Base-by-base conservation (phyloP, 2,113 vertebrate species). In the Corythornis vintsioides region DNA sequence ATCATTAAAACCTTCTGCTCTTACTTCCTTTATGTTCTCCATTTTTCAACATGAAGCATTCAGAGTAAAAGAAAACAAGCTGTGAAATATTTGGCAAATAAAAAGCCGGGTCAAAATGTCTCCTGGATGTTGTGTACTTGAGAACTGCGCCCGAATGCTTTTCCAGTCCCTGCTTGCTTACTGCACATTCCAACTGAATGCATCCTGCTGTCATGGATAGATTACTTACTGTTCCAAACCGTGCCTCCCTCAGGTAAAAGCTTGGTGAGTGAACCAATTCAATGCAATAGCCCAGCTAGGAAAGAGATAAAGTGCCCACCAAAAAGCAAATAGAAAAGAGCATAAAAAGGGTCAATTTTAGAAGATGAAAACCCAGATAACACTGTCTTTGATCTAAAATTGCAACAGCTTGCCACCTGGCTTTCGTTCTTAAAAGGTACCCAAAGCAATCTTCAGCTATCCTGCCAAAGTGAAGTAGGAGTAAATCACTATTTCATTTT, bases 21-120 rank as follows among this genome's bases (percentile, higher is more conserved):
- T 87, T 78, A 9, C 35, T 69, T 79, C 53, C n/a, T 67, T 92
- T 66, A 59, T n/a, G 11, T 56, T 81, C 40, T 57, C 14, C 8
- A 43, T 83, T 85, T 89, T 88, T 80, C 67, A 84, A 85, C 18
- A 79, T 2, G 24, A 89, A 85, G 19, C 67, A 87, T 43, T 87
- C 50, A 56, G 82, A 76, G 81, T 28, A 69, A 89, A 93, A 82
- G 65, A 64, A 93, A 94, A 81, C 52, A 92, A 94, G n/a, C 43
- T 57, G 29, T 69, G n/a, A 93, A 89, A 89, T 11, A 31, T 83
- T 66, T 76, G 20, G 55, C 55, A 94, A 92, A 76, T 57, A 79
- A 69, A 88, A 87, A 63, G n/a, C 20, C 3, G 4, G 21, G 48
- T 87, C 55, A 85, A 50, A 79, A 63, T 8, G 7, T 53, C 63